Evolutionary conservation across 2,888 invertebrate species (phyloP), one percentile per base, ranked within the genome.

Genomic region (Polietes domitor): DNA sequence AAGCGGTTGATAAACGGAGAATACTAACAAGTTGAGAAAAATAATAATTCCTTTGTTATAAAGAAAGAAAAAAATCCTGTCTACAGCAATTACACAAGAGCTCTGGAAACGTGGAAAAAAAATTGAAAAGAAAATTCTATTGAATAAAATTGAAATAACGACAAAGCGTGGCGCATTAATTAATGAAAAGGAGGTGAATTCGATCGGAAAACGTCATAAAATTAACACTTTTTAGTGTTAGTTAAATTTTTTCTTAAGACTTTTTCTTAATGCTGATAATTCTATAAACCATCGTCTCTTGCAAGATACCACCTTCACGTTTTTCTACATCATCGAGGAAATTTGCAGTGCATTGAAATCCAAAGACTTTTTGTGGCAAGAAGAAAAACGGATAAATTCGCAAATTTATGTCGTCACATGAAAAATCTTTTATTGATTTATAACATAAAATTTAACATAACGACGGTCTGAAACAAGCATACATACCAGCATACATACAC

Each of bases 21-120:
- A 26, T 2, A 41, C 53, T 5, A 32, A n/a, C 10, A 73, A 6
- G 17, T 10, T 9, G 61, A 43, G 37, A 50, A 24, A 41, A 76
- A 61, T 26, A 63, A 75, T 19, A 58, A 37, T 37, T 58, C 24
- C 37, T 61, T 47, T 47, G 43, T 43, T 47, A 68, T 21, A 68
- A 47, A n/a, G n/a, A n/a, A 6, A 72, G 65, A 70, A 78, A 78
- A 84, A 78, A 50, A 41, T 61, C 58, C 28, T 78, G 70, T 84
- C 84, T 84, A 76, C 58, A 83, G 83, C 83, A 85, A 85, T 87
- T 87, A 86, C 86, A 87, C 87, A 87, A 87, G 87, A 86, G 86
- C 80, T 72, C 55, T 68, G 43, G 74, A 76, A 74, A 76, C 68
- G 70, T 72, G 61, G 41, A 55, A 58, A 61, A 55, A 65, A 72